Base-by-base conservation (phyloP, 2,113 vertebrate species). In the Salvelinus sp. region DNA sequence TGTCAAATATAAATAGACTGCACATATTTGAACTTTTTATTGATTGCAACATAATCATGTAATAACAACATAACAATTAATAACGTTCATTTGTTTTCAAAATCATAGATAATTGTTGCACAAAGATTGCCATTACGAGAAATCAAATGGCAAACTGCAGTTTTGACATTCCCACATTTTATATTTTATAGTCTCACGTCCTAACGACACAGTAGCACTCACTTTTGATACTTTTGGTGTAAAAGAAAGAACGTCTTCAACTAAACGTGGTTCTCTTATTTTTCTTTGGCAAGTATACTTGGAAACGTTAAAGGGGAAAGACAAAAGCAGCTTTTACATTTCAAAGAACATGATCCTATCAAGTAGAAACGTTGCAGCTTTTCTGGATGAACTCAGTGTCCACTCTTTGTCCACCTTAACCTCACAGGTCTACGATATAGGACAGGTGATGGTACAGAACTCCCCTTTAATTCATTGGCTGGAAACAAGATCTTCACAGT, bases 381-480 rank as follows among this genome's bases (percentile, higher is more conserved):
- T 86, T 78, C 68, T 78, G 84, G 85, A 81, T 67, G n/a, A 54
- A 63, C 78, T 88, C 84, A 77, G 76, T 74, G 76, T 88, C 83
- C 81, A 54, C 27, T 76, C 77, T 83, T 80, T 77, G 78, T 87
- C 81, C 81, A 64, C 47, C 75, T 88, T 75, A 78, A 76, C 87
- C 77, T 79, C 86, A 82, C 82, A 88, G 83, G 82, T 92, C 86
- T 91, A 90, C 86, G 87, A 80, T 73, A 18, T 18, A 18, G 50
- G 50, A 54, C 16, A 86, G 83, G 76, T 87, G 90, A 90, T 88
- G 89, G 82, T 91, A 92, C 91, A 93, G 90, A 83, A 57, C 88
- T 88, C 89, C 91, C 90, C 90, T 91, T 93, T 90, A 70, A 90
- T 91, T 93, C 90, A 89, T 86, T 88, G 88, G 82, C 87, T 88